Conservation (phyloP, 1,140 invertebrate species). For the Pantala flavescens region DNA sequence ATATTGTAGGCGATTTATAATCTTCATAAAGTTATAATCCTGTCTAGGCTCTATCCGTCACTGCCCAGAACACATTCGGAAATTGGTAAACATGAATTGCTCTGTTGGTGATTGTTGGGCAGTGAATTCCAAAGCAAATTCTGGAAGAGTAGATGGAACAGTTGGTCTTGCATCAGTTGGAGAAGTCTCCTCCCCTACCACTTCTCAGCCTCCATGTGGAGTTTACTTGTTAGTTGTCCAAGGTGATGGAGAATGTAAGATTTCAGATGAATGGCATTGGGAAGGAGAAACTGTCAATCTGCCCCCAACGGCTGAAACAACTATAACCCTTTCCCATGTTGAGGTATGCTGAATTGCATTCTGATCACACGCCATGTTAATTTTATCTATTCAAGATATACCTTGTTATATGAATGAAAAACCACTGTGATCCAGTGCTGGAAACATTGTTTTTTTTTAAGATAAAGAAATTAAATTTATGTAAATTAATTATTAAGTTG, state of each 20-base stretch:
- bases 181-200: background rate
- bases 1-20: too few species aligned
- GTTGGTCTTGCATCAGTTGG: background rate
- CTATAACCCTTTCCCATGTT: conserved; percentile 38
- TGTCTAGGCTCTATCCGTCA: conserved; percentile 23
- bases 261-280: conserved; percentile 11
- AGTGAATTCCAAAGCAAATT: background rate
- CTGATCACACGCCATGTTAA: conserved; percentile 6
- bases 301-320: conserved; percentile 34
- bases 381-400: background rate
- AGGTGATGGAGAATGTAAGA: background rate
- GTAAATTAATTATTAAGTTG: too few species aligned
- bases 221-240: background rate
- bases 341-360: conserved; percentile 27
- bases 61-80: conserved; percentile 25
- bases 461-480: background rate
- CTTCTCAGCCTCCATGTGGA: background rate
- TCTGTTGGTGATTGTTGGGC: conserved; percentile 15
- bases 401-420: too few species aligned
- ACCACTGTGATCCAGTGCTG: too few species aligned
- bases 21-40: too few species aligned
- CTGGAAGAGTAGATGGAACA: background rate
- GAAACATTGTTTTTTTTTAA: too few species aligned
- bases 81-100: conserved; percentile 27
- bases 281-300: conserved; percentile 22